A percentile compares a stretch with the other conserved stretches of the same genome.
phyloP scores from a whole-genome alignment of 2,888 invertebrate species.

The Apamea epomidion region DNA sequence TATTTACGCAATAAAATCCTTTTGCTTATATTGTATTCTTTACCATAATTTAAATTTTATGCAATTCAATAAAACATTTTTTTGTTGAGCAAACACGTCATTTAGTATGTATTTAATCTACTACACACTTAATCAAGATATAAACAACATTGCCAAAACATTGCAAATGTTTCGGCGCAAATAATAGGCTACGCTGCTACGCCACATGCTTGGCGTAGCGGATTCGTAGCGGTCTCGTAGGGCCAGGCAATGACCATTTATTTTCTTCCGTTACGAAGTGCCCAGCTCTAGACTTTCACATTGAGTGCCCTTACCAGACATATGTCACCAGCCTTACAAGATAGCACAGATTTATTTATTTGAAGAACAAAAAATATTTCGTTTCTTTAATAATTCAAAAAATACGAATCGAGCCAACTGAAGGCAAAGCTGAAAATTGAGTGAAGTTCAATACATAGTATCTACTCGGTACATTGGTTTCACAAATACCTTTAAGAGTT shows the following conservation, averaged over 20 bases:
- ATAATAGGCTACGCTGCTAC: constrained; percentile 40
- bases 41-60: constrained; percentile 14
- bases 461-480: constrained; percentile 25
- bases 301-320: constrained; percentile 9
- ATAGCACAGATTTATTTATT: background rate
- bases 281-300: constrained; percentile 4
- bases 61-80: background rate
- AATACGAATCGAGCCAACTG: background rate
- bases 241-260: constrained; percentile 37
- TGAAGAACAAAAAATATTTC: background rate
- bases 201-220: constrained; percentile 31
- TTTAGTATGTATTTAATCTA: constrained; percentile 9
- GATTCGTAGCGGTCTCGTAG: constrained; percentile 36
- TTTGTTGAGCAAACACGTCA: background rate
- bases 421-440: constrained; percentile 23
- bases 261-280: constrained; percentile 20
- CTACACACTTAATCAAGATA: background rate
- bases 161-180: constrained; percentile 8
- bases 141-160: background rate
- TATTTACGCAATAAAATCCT: constrained; percentile 1
- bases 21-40: background rate
- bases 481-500: constrained; percentile 15
- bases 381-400: background rate
- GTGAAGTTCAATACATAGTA: too few relatives aligned
- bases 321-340: background rate